phyloP scores from a whole-genome alignment of 2,888 invertebrate genomes.

The Pollenia labialis region DNA sequence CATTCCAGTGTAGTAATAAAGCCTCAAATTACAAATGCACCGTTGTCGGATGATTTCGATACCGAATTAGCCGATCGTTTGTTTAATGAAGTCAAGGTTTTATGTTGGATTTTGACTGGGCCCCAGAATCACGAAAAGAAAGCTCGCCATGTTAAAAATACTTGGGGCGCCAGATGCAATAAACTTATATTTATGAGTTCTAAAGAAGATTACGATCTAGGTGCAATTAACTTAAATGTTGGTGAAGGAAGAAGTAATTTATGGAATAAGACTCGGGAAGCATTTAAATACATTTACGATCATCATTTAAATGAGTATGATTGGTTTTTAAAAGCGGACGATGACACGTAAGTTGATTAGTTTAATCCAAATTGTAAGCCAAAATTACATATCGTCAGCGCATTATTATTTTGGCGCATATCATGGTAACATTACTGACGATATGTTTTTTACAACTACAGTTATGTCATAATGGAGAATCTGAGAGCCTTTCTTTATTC shows the following conservation, averaged over 20 bases:
- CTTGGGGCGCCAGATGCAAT: slow-evolving; percentile 97
- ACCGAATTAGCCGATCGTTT: slow-evolving; percentile 87
- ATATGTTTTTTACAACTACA: slow-evolving; percentile 80
- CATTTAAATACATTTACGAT: slow-evolving; percentile 93
- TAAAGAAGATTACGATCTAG: slow-evolving; percentile 88
- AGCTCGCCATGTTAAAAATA: slow-evolving; percentile 95
- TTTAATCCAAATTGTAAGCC: background rate
- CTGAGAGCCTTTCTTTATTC: slow-evolving; percentile 92
- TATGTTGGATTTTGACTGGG: slow-evolving; percentile 98
- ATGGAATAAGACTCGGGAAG: slow-evolving; percentile 98
- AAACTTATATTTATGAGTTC: slow-evolving; percentile 94
- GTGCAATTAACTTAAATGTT: slow-evolving; percentile 91
- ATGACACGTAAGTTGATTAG: slow-evolving; percentile 93
- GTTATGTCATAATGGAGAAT: slow-evolving; percentile 97
- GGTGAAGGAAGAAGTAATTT: slow-evolving; percentile 93
- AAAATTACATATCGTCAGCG: slow-evolving; percentile 3
- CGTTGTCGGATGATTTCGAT: slow-evolving; percentile 42
- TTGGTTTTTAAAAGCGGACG: slow-evolving; percentile 99
- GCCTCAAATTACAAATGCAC: background rate
- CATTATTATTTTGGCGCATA: too few relatives aligned
- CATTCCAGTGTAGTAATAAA: background rate
- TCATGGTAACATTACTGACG: too few relatives aligned
- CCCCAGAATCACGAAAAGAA: slow-evolving; percentile 93
- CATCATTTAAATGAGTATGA: slow-evolving; percentile 93
- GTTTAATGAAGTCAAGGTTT: slow-evolving; percentile 90